A percentile compares a stretch with the other conserved stretches of the same genome.
These are phyloP conservation scores for Cenopis cana DNA, from an alignment of 2,888 invertebrate species.

Conservation along the genomic window DNA sequence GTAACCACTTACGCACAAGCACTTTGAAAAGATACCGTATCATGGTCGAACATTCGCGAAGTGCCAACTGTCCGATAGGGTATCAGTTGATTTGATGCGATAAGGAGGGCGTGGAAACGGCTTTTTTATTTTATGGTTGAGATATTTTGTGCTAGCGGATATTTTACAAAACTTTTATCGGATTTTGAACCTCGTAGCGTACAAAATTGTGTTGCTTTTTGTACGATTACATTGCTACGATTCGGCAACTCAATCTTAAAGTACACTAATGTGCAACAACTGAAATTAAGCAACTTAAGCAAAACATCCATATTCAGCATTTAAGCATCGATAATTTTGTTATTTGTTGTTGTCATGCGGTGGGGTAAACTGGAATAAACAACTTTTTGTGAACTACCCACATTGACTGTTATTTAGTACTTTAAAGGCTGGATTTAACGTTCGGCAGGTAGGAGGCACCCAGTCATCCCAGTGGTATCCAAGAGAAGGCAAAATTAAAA, in stretches of 20 bases:
- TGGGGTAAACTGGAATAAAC: not conserved
- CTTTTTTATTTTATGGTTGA: not conserved
- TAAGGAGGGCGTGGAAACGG: slow-evolving; percentile 18
- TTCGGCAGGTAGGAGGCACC: not conserved
- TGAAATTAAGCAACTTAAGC: too few species aligned
- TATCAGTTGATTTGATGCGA: slow-evolving; percentile 38
- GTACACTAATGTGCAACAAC: too few species aligned
- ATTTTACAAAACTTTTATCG: too few species aligned
- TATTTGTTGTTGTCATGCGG: not conserved
- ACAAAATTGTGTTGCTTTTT: too few species aligned
- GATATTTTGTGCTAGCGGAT: too few species aligned
- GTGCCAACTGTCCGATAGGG: slow-evolving; percentile 34
- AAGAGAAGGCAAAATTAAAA: too few species aligned
- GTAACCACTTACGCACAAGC: slow-evolving; percentile 58
- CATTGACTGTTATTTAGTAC: not conserved
- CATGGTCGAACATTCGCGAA: slow-evolving; percentile 68
- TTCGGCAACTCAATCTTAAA: too few species aligned
- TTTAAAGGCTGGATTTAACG: not conserved
- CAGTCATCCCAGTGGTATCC: too few species aligned
- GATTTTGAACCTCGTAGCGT: too few species aligned
- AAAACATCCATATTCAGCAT: too few species aligned
- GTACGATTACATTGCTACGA: too few species aligned
- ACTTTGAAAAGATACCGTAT: slow-evolving; percentile 56
- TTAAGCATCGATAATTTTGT: too few species aligned
- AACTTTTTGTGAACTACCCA: not conserved